phyloP scores from a whole-genome alignment of 1,140 invertebrate genomes.

The Drosophila sturtevanti region DNA sequence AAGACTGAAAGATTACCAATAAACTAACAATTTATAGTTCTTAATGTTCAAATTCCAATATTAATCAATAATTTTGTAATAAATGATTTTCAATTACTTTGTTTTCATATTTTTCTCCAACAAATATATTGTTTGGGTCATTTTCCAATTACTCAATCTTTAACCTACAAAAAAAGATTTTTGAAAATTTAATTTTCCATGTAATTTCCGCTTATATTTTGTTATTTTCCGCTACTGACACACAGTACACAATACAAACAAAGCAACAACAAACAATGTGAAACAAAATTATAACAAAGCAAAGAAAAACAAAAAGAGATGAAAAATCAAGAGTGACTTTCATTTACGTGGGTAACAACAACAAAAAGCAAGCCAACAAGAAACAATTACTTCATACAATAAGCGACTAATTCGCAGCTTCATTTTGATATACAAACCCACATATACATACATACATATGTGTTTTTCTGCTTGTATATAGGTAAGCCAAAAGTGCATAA shows the following conservation, averaged over 20 bases:
- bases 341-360: conserved; percentile 55
- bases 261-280: conserved; percentile 27
- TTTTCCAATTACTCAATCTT: conserved; percentile 8
- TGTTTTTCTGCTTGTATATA: background rate
- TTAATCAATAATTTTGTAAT: too few relatives aligned
- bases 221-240: conserved; percentile 60
- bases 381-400: conserved; percentile 78
- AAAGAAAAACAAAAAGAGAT: conserved; percentile 49
- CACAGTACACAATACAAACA: conserved; percentile 28
- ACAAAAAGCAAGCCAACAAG: conserved; percentile 51
- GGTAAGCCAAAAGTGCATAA: conserved; percentile 25
- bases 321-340: conserved; percentile 70
- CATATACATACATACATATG: background rate
- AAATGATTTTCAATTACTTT: background rate
- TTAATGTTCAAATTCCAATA: too few relatives aligned
- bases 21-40: too few relatives aligned
- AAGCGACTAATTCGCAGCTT: conserved; percentile 77
- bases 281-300: conserved; percentile 64
- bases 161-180: conserved; percentile 3
- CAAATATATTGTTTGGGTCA: background rate
- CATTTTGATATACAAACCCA: conserved; percentile 22
- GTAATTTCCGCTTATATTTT: conserved; percentile 64
- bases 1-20: too few relatives aligned
- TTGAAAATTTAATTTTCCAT: conserved; percentile 46
- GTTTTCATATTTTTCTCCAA: background rate